Base-by-base conservation (phyloP, 2,113 vertebrate genomes). In the Amazona vittata region DNA sequence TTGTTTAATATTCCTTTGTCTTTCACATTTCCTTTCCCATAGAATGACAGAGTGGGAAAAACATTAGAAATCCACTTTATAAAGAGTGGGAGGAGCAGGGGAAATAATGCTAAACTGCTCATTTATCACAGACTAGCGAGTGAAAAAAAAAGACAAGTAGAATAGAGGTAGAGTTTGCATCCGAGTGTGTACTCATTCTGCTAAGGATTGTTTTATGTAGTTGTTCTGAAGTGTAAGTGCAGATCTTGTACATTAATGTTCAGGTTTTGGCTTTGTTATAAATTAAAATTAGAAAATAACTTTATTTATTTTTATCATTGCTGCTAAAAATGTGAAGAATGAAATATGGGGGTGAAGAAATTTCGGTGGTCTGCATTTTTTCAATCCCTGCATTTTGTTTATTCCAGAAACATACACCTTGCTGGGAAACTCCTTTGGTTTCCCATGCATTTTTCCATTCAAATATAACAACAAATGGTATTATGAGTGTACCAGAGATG, bases 401-500 rank as follows among this genome's bases (percentile, higher is more conserved):
- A 57, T 97, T 95, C 19, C 97, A 99, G 99, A 99, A 97, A 97
- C 98, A 41, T 98, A 99, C 71, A 99, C 99, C 37, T 95, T 99
- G 87, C 95, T 98, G 96, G 99, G 99, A 59, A 99, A 99, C 68
- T 98, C 98, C 65, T 98, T 98, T 5, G 99, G 99, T 43, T 98
- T 97, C 86, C 98, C 99, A 1, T 99, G 99, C 6, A 77, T 98
- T 86, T 98, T 99, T 69, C 99, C 99, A 31, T 99, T 99, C 95
- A 98, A 98, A 89, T 99, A 99, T 96, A 99, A 99, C 84, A 98
- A 97, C 83, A 98, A 98, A 83, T 99, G 99, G 99, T 98, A 98
- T 96, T 98, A 97, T 14, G 98, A 99, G 82, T 99, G 99, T 83
- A 99, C 97, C 7, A 97, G 97, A 17, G 99, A 99, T 93, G 98